A percentile compares a stretch with the other conserved stretches of the same genome.
phyloP scores from a whole-genome alignment of 2,797 vertebrate species.

The Rhinatrema bivittatum region DNA sequence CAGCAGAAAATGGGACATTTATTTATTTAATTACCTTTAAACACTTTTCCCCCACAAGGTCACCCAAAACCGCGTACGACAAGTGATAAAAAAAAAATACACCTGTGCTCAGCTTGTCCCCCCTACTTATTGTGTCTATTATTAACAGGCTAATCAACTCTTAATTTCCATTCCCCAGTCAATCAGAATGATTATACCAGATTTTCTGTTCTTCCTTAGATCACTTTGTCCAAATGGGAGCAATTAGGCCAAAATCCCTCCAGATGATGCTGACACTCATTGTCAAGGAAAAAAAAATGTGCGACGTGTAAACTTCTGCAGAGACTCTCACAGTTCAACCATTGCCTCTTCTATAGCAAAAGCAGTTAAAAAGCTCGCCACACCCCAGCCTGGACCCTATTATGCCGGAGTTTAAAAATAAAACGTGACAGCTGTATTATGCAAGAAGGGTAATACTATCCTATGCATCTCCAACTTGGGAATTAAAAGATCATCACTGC shows the following conservation, averaged over 20 bases:
- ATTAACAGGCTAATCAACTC: constrained; percentile 59
- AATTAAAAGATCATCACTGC: constrained; percentile 83
- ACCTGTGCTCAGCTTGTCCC: constrained; percentile 27
- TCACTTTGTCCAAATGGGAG: constrained; percentile 52
- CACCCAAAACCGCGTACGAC: no score
- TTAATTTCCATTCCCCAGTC: constrained; percentile 32
- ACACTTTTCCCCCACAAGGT: no score
- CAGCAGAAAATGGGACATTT: no score
- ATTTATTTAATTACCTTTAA: no score
- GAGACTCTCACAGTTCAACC: constrained; percentile 1
- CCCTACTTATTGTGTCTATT: no score
- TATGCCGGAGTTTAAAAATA: constrained; percentile 58
- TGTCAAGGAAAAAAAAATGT: no score
- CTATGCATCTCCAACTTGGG: constrained; percentile 69
- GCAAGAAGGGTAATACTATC: constrained; percentile 53
- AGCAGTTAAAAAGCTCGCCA: constrained; percentile 32
- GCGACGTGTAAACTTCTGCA: no score
- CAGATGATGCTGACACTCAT: constrained; percentile 43
- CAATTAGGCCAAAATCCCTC: constrained; percentile 59
- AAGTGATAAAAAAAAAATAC: no score
- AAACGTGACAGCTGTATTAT: constrained; percentile 59
- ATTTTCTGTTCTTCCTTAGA: constrained; percentile 44
- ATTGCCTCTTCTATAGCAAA: background rate
- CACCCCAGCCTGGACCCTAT: constrained; percentile 40
- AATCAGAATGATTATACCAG: constrained; percentile 32